Percentiles rank a stretch among this genome's conserved stretches.
These are phyloP conservation scores for Ptilorrhoa leucosticta DNA, from an alignment of 2,113 vertebrate genomes.

Conservation along the genomic window DNA sequence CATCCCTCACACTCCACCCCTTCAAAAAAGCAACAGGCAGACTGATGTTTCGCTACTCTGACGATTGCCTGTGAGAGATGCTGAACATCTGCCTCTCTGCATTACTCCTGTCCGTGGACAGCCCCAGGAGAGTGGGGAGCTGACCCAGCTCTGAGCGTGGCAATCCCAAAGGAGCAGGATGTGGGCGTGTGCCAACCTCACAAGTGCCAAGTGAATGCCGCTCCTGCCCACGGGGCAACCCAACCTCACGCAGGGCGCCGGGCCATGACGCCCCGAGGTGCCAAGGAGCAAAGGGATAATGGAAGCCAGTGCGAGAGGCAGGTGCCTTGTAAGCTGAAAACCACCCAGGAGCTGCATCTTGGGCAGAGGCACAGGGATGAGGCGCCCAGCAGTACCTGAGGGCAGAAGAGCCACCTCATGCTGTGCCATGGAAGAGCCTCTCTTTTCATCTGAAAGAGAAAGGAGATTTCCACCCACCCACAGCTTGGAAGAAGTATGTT, in stretches of 20 bases:
- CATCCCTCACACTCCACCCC: not conserved
- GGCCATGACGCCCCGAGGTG: accelerated
- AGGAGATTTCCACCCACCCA: not conserved
- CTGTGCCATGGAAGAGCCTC: not conserved
- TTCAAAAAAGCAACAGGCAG: not conserved
- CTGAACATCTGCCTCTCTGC: not conserved
- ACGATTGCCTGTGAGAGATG: not conserved
- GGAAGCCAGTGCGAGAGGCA: not conserved
- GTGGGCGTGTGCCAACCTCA: accelerated
- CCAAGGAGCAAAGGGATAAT: not conserved
- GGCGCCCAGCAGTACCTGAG: not conserved
- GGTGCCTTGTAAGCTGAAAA: not conserved
- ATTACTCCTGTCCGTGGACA: not conserved
- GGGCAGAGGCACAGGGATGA: not conserved
- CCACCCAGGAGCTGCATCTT: not conserved
- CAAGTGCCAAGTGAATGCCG: not conserved
- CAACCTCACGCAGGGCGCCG: accelerated
- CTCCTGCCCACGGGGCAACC: not conserved
- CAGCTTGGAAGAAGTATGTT: not conserved
- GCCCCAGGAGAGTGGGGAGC: not conserved
- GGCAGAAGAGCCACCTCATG: not conserved
- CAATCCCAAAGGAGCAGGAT: not conserved
- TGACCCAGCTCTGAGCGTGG: accelerated
- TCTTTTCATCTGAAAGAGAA: not conserved
- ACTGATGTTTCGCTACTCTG: accelerated